Evolutionary conservation across 2,888 invertebrate genomes (phyloP), one percentile per base, ranked within the genome.

Genomic region (Metalampra italica): DNA sequence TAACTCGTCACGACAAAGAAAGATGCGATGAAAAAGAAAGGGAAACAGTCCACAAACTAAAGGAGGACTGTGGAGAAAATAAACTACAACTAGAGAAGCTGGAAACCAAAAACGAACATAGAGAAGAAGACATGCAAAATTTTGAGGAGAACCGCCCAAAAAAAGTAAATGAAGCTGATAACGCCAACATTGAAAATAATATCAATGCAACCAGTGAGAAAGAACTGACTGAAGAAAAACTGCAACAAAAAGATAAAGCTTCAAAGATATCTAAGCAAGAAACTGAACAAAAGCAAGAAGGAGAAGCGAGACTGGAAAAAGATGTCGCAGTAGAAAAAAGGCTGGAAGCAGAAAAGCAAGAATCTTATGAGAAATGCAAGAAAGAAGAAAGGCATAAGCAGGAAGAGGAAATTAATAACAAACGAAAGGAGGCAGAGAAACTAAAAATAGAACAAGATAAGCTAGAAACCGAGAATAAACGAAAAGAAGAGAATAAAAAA

Each of bases 21-120:
- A 22, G 22, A 22, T 5, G 22, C 22, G 22, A 22, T 5, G 22
- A 22, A 22, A 5, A 11, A 34, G 11, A 11, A 34, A 11, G 7
- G 34, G 34, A 34, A 34, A 34, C 9, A 7, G 1, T 34, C 9
- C 2, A 11, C 9, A 34, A 34, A 34, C 9, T 4, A 34, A 34
- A 34, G 7, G 34, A 34, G 2, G 34, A 34, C 2, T 1, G 1
- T 2, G 34, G 7, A 11, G 7, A 34, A 7, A 7, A 1, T 34
- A 7, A 11, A 34, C 7, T 34, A 34, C 3, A 45, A 29, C 52
- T 49, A 53, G 57, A 55, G 49, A 55, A 48, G 44, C 52, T 51
- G 47, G 51, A 52, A 30, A 51, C 62, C 45, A 45, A 51, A 39
- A 52, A 57, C 46, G 50, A 66, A 47, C 49, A 50, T 8, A 45